Percentiles rank a stretch among this genome's conserved stretches.
Conservation (phyloP, 2,113 vertebrate genomes). For the Laticauda colubrina region DNA sequence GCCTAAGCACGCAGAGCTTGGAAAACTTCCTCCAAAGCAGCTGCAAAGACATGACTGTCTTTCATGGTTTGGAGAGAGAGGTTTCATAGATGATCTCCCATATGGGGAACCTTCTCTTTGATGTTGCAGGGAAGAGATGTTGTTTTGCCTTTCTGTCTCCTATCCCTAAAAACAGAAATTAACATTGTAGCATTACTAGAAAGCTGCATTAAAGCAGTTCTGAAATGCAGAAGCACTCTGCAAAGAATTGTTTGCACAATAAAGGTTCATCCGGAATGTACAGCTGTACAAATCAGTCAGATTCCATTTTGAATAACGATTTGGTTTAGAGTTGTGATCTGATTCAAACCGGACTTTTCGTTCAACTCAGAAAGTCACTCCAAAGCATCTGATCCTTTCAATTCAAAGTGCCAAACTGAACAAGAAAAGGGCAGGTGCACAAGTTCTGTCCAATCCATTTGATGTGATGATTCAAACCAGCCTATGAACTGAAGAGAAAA, state of each 20-base stretch:
- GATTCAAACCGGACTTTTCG: background rate
- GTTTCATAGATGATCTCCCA: background rate
- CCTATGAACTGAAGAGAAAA: background rate
- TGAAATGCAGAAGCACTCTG: background rate
- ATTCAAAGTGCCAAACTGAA: background rate
- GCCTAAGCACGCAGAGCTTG: background rate
- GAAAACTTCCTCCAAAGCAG: background rate
- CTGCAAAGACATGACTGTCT: background rate
- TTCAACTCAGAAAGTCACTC: background rate
- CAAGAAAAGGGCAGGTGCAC: background rate
- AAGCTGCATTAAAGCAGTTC: background rate
- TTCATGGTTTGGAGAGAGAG: background rate
- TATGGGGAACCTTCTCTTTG: background rate
- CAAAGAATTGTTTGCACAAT: background rate
- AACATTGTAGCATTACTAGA: background rate
- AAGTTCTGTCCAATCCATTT: background rate
- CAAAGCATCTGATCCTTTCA: background rate
- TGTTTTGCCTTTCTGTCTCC: background rate
- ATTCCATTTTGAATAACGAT: background rate
- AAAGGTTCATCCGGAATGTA: background rate
- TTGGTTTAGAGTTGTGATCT: background rate
- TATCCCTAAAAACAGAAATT: background rate
- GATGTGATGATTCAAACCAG: background rate
- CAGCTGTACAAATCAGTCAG: background rate
- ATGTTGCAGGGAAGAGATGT: background rate